phyloP scores from a whole-genome alignment of 2,797 vertebrate species.

The Psittacula echo region DNA sequence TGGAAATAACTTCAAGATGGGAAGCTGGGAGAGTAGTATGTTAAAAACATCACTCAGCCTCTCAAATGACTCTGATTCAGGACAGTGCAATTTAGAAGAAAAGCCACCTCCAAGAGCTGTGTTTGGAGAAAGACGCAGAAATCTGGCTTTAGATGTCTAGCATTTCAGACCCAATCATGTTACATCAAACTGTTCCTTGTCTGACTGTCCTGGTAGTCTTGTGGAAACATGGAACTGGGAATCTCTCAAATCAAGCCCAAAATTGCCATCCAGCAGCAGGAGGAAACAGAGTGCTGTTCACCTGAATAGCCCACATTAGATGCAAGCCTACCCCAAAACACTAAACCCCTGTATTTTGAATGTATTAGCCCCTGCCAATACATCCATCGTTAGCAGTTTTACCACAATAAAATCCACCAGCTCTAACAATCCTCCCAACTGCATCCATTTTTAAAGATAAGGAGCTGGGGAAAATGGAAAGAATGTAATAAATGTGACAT shows the following conservation, averaged over 20 bases:
- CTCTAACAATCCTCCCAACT: not conserved
- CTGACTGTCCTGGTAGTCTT: no score
- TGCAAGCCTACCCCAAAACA: not conserved
- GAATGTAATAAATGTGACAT: not conserved
- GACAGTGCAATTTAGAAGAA: not conserved
- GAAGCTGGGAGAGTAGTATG: not conserved
- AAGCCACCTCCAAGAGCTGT: not conserved
- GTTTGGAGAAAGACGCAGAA: not conserved
- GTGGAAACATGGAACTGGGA: not conserved
- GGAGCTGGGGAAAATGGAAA: not conserved
- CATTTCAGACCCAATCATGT: not conserved
- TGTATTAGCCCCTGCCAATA: not conserved
- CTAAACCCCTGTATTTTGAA: not conserved
- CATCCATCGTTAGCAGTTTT: not conserved
- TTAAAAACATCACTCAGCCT: not conserved
- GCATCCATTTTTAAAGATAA: not conserved
- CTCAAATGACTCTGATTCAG: accelerated
- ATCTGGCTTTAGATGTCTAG: not conserved
- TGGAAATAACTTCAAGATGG: not conserved
- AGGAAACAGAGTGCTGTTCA: not conserved
- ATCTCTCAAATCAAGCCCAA: not conserved
- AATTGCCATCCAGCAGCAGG: no score
- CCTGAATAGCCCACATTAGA: accelerated
- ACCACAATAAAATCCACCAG: not conserved
- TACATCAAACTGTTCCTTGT: accelerated